Base-by-base conservation (phyloP, 2,888 invertebrate genomes). In the Eupsilia transversa region DNA sequence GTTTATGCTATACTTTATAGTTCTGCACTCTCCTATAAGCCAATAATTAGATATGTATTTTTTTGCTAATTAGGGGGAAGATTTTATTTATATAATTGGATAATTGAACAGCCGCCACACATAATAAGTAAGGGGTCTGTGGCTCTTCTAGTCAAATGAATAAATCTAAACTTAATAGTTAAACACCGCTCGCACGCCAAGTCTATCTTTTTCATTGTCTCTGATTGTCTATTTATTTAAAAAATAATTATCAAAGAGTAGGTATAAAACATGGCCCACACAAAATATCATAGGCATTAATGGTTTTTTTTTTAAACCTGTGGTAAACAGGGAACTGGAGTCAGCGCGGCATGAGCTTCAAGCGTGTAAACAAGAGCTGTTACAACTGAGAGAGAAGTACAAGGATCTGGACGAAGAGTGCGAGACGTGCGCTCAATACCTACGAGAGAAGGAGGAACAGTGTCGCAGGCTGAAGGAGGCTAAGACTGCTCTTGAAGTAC, bases 331-430 rank as follows among this genome's bases (percentile, higher is more conserved):
- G 60, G 96, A 96, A 77, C 75, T 97, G 12, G 96, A 96, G 78
- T 76, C 91, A 52, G 81, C 93, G 0, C 93, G 92, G 60, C 65
- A 81, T 0, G 93, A 95, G 69, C 87, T 95, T 41, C 80, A 87
- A 12, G 71, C 89, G 1, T 93, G 93, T 68, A 94, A 93, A 57
- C 91, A 90, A 35, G 94, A 95, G 77, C 63, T 94, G 14, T 83
- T 91, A 4, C 90, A 93, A 30, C 86, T 96, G 10, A 89, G 88
- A 46, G 84, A 89, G 43, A 91, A 92, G n/a, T 95, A 94, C 87
- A 91, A 92, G 41, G 96, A 97, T 3, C 81, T 96, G 41, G 94
- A 94, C 52, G 94, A 94, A 0, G 97, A 97, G 87, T 95, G 96
- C 84, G 96, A 97, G 57, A 94, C 92, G 0, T 96, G 94, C 80